phyloP scores from a whole-genome alignment of 2,113 vertebrate species.

The Antidorcas marsupialis region DNA sequence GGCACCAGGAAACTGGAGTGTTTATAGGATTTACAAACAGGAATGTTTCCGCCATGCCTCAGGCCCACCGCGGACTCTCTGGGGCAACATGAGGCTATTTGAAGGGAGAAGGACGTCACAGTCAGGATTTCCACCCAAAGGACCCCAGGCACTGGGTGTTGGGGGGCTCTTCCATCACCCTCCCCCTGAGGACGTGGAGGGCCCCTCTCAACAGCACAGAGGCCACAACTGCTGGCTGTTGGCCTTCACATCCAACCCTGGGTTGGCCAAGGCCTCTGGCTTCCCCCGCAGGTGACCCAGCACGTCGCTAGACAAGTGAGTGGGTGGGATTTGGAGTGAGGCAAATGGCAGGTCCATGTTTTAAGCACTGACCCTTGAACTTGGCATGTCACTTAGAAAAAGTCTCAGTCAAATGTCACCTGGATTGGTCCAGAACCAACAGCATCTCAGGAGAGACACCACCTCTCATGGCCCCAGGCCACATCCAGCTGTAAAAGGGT shows the following conservation, averaged over 20 bases:
- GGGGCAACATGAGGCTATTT: not conserved
- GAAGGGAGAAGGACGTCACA: not conserved
- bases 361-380: not conserved
- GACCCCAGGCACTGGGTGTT: accelerated
- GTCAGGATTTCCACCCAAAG: not conserved
- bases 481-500: accelerated
- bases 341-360: accelerated
- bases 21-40: not conserved
- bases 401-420: not conserved
- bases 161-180: not conserved
- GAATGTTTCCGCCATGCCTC: not conserved
- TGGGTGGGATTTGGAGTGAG: not conserved
- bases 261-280: accelerated
- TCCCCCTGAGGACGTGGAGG: not conserved
- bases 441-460: not conserved
- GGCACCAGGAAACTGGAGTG: not conserved
- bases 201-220: not conserved
- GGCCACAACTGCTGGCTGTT: accelerated
- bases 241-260: not conserved
- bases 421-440: not conserved
- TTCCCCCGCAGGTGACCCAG: not conserved
- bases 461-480: accelerated
- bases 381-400: not conserved
- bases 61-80: not conserved
- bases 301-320: accelerated